These are phyloP conservation scores for Dryadula phaetusa DNA, from an alignment of 2,888 invertebrate genomes.

Conservation along the genomic window DNA sequence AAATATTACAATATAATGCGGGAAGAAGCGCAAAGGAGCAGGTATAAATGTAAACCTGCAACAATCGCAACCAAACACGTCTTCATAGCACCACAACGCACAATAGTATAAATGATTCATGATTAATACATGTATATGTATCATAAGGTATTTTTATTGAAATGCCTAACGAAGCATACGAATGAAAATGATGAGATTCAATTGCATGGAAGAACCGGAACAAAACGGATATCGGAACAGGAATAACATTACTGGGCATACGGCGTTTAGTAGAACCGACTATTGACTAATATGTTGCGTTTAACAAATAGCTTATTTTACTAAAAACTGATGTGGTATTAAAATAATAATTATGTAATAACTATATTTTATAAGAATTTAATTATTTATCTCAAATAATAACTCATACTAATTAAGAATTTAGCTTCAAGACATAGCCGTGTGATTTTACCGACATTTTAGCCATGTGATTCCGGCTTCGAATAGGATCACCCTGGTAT, in stretches of 20 bases:
- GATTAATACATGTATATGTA: neutral
- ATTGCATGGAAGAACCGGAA: neutral
- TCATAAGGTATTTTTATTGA: neutral
- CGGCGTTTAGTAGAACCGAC: neutral
- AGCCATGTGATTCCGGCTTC: too few relatives aligned
- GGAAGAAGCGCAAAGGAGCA: too few relatives aligned
- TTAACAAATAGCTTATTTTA: neutral
- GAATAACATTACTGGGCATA: neutral
- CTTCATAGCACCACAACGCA: too few relatives aligned
- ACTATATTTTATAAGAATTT: neutral
- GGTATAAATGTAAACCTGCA: too few relatives aligned
- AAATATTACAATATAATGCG: too few relatives aligned
- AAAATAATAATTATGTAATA: neutral
- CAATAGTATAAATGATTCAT: too few relatives aligned
- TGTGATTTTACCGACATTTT: too few relatives aligned
- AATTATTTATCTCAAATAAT: too few relatives aligned
- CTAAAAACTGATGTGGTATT: neutral
- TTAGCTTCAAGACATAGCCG: too few relatives aligned
- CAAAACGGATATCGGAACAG: neutral
- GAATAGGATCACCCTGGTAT: too few relatives aligned
- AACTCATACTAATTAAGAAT: too few relatives aligned
- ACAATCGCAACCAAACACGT: too few relatives aligned
- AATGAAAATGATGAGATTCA: neutral
- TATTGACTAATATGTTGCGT: neutral
- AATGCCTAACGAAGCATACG: slow-evolving; percentile 6